Base-by-base conservation (phyloP, 2,888 invertebrate species). In the Scaptomyza polygonia region DNA sequence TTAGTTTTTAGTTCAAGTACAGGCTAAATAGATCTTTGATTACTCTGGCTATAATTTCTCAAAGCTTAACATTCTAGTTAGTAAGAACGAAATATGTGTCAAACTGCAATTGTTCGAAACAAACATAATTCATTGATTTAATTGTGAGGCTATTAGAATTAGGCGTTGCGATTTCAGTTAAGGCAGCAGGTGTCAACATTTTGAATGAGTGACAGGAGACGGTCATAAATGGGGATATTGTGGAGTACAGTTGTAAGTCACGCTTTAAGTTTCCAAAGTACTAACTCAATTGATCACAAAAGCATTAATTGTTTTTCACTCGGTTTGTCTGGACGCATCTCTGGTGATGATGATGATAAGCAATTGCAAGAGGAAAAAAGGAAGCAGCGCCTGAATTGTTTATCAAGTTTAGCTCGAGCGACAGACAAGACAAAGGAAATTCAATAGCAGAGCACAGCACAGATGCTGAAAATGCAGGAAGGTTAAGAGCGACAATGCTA, bases 261-360 rank as follows among this genome's bases (percentile, higher is more conserved):
- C 3, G 3, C 21, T 21, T 21, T 32, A 32, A 5, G 40, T 29
- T 56, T 45, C 30, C 25, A 52, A 79, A 62, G 69, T 69, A n/a
- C n/a, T n/a, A 65, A 70, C 77, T 74, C 81, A 75, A 79, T 82
- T 66, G 48, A 63, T 67, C 83, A 66, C 63, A 54, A 40, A 61
- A 65, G 44, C 58, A 64, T 79, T 79, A 69, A 85, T 86, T 82
- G 85, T 82, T 82, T 79, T 75, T 82, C 85, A 82, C 76, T 76
- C 73, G 58, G 36, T 43, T 69, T 80, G 75, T 68, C 76, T 71
- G 68, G 65, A 54, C 62, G 45, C 32, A 73, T 69, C 59, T 58
- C 72, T 45, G 44, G 48, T 16, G 56, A 36, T 45, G 64, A 36
- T 49, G 42, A 51, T 57, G 53, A 65, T 67, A 77, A 77, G 53